Base-by-base conservation (phyloP, 30 jellyfish, hydroid and myxozoan species). In the Euphysa ruthae region DNA sequence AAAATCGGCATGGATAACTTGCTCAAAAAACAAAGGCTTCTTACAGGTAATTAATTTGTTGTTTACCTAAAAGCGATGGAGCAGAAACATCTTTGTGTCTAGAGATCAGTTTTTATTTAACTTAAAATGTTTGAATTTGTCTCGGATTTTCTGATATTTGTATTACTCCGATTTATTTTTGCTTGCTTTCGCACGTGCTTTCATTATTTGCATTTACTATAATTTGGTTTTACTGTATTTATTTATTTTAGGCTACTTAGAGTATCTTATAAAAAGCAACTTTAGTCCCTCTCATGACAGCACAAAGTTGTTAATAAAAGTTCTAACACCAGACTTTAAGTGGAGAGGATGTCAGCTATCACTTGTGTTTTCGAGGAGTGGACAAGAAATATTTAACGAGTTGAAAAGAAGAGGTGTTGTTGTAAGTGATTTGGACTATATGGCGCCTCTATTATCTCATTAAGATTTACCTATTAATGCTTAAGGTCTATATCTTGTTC, bases 331-430 rank as follows among this genome's bases (percentile, higher is more conserved):
- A 10, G 33, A 70, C 44, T 63, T 75, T 8, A 49, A 46, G 16
- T 73, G 57, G 43, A 63, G 95, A n/a, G 95, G 95, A n/a, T 60
- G 95, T 61, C 93, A 76, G 54, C 50, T 84, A 25, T 84, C 95
- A n/a, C 69, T 84, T 15, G 38, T 33, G 33, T 77, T 84, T 35
- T 70, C 90, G 4, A 33, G 78, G 26, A 81, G 88, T 20, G 58
- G 78, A 26, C 34, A n/a, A 1, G 62, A 76, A 8, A 25, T 84
- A 10, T 61, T 42, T 38, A 6, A 56, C 16, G 90, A 71, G 24
- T 28, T 84, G 13, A 70, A 49, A 70, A 69, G 78, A 63, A 27
- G 93, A 34, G 95, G 95, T 16, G 90, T 77, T 24, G 95, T 84
- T 68, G 95, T 84, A 55, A 68, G 95, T 56, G 19, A 3, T 10